phyloP scores from a whole-genome alignment of 2,797 vertebrate genomes.

The Mallotus villosus region DNA sequence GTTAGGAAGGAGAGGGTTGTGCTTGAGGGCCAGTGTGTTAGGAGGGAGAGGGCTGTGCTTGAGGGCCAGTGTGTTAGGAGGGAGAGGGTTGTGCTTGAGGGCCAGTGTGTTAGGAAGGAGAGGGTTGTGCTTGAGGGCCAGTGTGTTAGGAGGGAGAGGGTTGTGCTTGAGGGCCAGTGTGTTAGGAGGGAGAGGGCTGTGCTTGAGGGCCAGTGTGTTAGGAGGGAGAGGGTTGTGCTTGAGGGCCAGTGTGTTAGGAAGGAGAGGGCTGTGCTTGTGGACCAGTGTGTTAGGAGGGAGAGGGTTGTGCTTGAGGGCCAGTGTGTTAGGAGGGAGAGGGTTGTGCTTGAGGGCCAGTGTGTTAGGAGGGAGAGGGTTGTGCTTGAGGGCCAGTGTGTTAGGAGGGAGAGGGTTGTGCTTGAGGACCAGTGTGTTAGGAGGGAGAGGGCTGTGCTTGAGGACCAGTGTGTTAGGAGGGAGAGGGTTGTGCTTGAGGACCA shows the following conservation, averaged over 20 bases:
- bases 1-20: constrained; percentile 17
- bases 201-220: constrained; percentile 21
- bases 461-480: too few species aligned
- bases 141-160: constrained; percentile 20
- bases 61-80: too few species aligned
- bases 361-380: constrained; percentile 15
- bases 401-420: constrained; percentile 18
- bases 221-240: constrained; percentile 19
- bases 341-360: constrained; percentile 27
- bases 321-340: too few species aligned
- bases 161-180: too few species aligned
- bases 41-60: constrained; percentile 27
- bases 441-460: constrained; percentile 18
- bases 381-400: too few species aligned
- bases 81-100: too few species aligned
- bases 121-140: constrained; percentile 25
- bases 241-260: too few species aligned
- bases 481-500: constrained; percentile 24
- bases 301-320: too few species aligned
- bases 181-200: too few species aligned
- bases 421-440: constrained; percentile 24
- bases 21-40: constrained; percentile 19
- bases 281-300: constrained; percentile 26
- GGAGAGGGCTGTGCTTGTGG: constrained; percentile 19
- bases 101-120: too few species aligned